These are phyloP conservation scores for Nemotelus pantherinus DNA, from an alignment of 2,888 invertebrate species.

Conservation along the genomic window DNA sequence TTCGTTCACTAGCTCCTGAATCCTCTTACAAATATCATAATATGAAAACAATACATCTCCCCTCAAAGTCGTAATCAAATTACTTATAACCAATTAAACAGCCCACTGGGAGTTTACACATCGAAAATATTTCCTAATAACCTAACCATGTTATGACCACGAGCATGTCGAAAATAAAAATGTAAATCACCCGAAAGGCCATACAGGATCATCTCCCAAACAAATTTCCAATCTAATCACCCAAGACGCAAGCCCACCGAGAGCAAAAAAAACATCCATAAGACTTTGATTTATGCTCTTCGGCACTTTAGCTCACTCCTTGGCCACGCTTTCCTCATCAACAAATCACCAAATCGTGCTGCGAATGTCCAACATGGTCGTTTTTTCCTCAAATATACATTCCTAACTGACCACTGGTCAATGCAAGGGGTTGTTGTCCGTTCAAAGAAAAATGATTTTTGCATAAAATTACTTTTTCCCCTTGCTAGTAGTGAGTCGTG, in stretches of 20 bases:
- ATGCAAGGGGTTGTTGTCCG: neutral
- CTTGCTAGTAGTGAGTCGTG: constrained; percentile 22
- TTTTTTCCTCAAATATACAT: neutral
- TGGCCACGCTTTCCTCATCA: constrained; percentile 45
- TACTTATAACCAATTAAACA: constrained; percentile 47
- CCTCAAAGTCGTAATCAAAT: constrained; percentile 46
- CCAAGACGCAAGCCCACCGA: neutral
- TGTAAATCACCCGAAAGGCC: constrained; percentile 35
- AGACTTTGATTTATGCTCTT: constrained; percentile 49
- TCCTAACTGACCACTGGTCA: constrained; percentile 47
- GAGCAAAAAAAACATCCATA: constrained; percentile 37
- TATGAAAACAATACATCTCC: neutral
- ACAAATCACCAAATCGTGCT: constrained; percentile 39
- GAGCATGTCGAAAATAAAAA: constrained; percentile 44
- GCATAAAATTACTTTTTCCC: constrained; percentile 42
- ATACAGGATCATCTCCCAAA: constrained; percentile 23
- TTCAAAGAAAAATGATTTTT: constrained; percentile 41
- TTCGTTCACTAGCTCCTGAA: neutral
- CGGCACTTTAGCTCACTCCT: constrained; percentile 47
- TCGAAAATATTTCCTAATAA: constrained; percentile 47
- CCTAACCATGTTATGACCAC: constrained; percentile 50
- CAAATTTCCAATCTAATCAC: constrained; percentile 14
- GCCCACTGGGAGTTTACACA: constrained; percentile 33
- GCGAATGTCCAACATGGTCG: neutral
- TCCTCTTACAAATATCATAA: neutral